Percentiles rank a stretch among this genome's conserved stretches.
These are phyloP conservation scores for Peromyscus nudipes DNA, from an alignment of 2,797 vertebrate species.

Conservation along the genomic window DNA sequence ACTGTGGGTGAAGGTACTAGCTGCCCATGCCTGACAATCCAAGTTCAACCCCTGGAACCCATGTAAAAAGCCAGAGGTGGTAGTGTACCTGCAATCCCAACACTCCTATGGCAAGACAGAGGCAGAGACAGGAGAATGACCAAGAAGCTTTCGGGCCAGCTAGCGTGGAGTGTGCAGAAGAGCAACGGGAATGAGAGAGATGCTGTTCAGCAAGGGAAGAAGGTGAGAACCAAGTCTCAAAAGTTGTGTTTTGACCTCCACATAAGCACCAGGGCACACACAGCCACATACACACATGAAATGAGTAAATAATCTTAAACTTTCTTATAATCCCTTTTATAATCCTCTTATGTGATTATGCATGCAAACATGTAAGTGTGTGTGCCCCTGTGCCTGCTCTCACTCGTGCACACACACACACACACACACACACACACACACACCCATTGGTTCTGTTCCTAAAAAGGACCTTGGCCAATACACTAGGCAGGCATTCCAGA, in stretches of 20 bases:
- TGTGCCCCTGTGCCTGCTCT: too few relatives aligned
- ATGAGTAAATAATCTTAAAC: background rate
- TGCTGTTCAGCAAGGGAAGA: background rate
- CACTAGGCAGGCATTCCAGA: background rate
- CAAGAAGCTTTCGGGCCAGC: background rate
- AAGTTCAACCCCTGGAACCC: background rate
- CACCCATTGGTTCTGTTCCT: background rate
- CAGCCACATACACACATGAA: background rate
- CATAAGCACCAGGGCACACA: background rate
- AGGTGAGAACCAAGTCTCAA: background rate
- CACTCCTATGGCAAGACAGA: background rate
- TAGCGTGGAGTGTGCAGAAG: background rate
- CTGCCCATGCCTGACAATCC: background rate
- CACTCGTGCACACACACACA: background rate
- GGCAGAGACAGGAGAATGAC: background rate
- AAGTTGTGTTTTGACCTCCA: background rate
- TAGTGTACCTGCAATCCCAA: background rate
- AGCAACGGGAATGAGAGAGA: background rate
- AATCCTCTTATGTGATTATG: background rate
- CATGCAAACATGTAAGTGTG: background rate
- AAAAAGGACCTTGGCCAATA: background rate
- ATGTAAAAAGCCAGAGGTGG: background rate
- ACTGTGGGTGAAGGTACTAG: background rate
- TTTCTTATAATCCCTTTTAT: background rate
- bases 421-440: too few relatives aligned